Evolutionary conservation across 1,140 invertebrate species (phyloP), one percentile per base, ranked within the genome.

Genomic region (Meloidogyne hapla): DNA sequence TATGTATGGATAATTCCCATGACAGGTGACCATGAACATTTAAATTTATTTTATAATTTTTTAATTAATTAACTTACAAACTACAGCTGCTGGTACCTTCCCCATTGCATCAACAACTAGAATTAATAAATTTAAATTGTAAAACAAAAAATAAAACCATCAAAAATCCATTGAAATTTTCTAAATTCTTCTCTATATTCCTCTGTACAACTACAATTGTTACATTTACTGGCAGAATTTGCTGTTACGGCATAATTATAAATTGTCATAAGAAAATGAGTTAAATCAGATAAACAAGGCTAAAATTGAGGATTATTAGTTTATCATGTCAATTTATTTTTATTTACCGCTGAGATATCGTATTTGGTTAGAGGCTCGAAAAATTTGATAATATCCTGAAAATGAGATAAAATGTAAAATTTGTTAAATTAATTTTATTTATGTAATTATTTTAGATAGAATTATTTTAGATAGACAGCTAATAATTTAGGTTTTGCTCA

Each of bases 41-140:
- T 21, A 63, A 3, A 25, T 72, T 65, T 63, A 2, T 4, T 9
- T 21, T 40, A 6, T 10, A 45, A 18, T 8, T 56, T 25, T 13
- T 25, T 81, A 28, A 76, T 64, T 81, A 61, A 13, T 75, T 81
- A 48, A 3, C 70, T 63, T 13, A 73, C 86, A 80, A 23, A 81
- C 69, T 26, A 86, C 73, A 25, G 84, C 85, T 18, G 85, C 76
- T 18, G 85, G 85, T 12, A 86, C 76, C 76, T 86, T 86, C 23
- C 85, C 85, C 69, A 86, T 84, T 25, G 85, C 78, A 78, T 86
- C 85, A 25, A 86, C 75, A 25, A 86, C 83, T 84, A 69, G 70
- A 84, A 80, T 18, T 75, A n/a, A 25, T 40, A 61, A 40, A 64
- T n/a, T 13, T 23, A 40, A 56, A 56, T 56, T n/a, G 9, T 21